phyloP scores from a whole-genome alignment of 1,140 invertebrate species.

The Archivesica marissinica region DNA sequence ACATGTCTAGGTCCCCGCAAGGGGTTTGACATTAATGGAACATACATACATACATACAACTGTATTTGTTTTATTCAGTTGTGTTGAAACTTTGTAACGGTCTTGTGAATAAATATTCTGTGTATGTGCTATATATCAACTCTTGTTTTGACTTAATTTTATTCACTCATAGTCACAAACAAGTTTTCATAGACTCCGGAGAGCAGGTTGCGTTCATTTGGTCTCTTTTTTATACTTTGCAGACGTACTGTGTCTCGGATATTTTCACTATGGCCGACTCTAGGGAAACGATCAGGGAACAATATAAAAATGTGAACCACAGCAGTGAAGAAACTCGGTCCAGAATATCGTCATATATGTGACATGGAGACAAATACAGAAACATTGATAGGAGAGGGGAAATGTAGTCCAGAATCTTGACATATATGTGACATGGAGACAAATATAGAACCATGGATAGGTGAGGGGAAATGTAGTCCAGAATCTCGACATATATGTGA shows the following conservation, averaged over 20 bases:
- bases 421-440: too few relatives aligned
- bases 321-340: too few relatives aligned
- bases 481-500: too few relatives aligned
- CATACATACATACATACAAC: too few relatives aligned
- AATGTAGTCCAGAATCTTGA: too few relatives aligned
- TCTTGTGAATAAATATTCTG: neutral
- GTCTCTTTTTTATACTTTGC: neutral
- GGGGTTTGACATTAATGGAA: too few relatives aligned
- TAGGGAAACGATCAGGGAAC: neutral
- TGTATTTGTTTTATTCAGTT: neutral
- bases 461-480: too few relatives aligned
- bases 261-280: slow-evolving; percentile 5
- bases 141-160: neutral
- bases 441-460: too few relatives aligned
- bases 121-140: neutral
- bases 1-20: too few relatives aligned
- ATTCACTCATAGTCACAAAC: neutral
- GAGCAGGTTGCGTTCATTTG: neutral
- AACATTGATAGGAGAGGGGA: too few relatives aligned
- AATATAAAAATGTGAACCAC: neutral
- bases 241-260: slow-evolving; percentile 23
- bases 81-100: neutral
- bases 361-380: too few relatives aligned
- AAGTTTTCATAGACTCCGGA: neutral
- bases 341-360: too few relatives aligned